These are phyloP conservation scores for Platorchestia sp. DNA, from an alignment of 1,140 invertebrate species.

Conservation along the genomic window DNA sequence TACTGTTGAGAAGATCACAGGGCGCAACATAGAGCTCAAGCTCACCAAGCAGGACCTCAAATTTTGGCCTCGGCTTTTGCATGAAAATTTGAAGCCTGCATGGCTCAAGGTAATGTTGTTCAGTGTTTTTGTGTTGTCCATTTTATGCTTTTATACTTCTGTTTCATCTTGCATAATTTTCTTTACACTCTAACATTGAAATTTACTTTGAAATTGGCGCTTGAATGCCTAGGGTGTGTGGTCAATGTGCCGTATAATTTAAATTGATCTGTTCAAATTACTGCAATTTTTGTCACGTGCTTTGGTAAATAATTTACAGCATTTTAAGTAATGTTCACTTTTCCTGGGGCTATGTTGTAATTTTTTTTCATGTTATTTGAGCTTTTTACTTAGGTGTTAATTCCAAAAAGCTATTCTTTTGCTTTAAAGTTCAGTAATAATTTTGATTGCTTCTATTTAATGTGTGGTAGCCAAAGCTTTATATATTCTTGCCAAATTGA, in stretches of 20 bases:
- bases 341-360: background rate
- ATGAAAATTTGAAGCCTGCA: constrained; percentile 83
- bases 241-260: background rate
- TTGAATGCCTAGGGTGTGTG: background rate
- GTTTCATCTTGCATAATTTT: too few species aligned
- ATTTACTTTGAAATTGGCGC: background rate
- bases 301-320: background rate
- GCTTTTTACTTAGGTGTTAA: background rate
- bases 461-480: too few species aligned
- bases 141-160: too few species aligned
- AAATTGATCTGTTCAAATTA: background rate
- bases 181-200: background rate
- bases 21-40: constrained; percentile 83
- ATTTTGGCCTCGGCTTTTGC: constrained; percentile 87
- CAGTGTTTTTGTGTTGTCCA: background rate
- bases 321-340: background rate
- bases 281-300: background rate
- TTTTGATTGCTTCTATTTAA: background rate
- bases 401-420: background rate
- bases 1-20: constrained; percentile 74
- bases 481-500: too few species aligned
- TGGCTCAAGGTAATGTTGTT: constrained; percentile 81
- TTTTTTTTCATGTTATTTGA: background rate
- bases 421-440: background rate
- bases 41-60: constrained; percentile 79